Evolutionary conservation across 2,797 vertebrate genomes (phyloP).

Genomic region (Manis javanica): DNA sequence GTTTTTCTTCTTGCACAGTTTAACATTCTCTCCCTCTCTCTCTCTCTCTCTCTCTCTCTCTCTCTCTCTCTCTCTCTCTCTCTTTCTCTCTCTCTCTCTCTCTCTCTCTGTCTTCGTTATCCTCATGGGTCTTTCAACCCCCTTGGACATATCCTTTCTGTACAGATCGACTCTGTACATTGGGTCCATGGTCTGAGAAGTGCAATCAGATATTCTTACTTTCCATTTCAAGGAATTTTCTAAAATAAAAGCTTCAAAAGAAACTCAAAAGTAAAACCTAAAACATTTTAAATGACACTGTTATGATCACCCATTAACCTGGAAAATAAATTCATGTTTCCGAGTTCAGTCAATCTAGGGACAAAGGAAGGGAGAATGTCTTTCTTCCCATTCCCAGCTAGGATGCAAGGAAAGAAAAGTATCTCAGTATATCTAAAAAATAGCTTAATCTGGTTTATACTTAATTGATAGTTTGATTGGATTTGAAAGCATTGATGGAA

Average conservation of each 20-base stretch:
- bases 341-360: neutral
- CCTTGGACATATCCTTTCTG: neutral
- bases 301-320: neutral
- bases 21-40: neutral
- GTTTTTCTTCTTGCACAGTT: neutral
- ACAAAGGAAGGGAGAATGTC: no score
- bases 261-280: neutral
- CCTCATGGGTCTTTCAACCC: neutral
- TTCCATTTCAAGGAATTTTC: constrained; percentile 37
- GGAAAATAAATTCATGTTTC: neutral
- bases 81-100: neutral
- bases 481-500: neutral
- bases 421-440: neutral
- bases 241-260: neutral
- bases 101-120: neutral
- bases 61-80: neutral
- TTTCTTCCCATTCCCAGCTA: neutral
- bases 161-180: neutral
- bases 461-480: neutral
- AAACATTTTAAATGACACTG: neutral
- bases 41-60: neutral
- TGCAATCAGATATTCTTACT: neutral
- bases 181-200: neutral
- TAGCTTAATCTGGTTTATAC: neutral
- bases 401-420: neutral